Evolutionary conservation across 1,140 invertebrate genomes (phyloP), one percentile per base, ranked within the genome.

Genomic region (Drosophila ananassae): DNA sequence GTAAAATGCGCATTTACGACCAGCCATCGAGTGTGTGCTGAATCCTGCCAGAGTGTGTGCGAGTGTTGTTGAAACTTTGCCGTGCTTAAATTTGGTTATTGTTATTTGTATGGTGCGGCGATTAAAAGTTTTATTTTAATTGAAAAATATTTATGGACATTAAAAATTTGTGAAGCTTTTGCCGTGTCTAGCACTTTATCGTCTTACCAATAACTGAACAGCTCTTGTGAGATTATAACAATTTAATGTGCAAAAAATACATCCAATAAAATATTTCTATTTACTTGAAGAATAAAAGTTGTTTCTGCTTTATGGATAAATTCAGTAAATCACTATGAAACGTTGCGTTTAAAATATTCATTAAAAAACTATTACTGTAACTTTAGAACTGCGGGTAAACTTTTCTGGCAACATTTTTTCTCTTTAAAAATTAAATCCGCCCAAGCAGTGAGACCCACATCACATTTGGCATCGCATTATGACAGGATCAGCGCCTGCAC

Each of bases 381-480:
- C 25, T 6, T 28, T 28, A 28, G 6, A 28, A 28, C 25, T 28
- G 5, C 25, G 5, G 6, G 5, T 2, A 28, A 28, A 28, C 7
- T 28, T 28, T 1, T 28, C 0, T 37, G 34, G 34, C 2, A 37
- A 37, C 34, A 9, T 30, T 53, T 22, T 30, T 32, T 1, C 41
- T n/a, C 8, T 47, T 37, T 47, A 37, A 12, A 60, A 37, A 44
- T 57, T 41, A 55, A 41, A 58, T 39, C 54, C 32, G 34, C 25
- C 37, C 46, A 52, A 52, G 34, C 39, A 30, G 12, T 64, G 47
- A 5, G 25, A 87, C 58, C 78, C 82, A 78, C 82, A 85, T 81
- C 73, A 87, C 87, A 78, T 69, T 44, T 21, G 46, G 44, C 52
- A 67, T 22, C 55, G 67, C 61, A 87, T 75, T 87, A 87, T 81